These are phyloP conservation scores for Argya squamiceps DNA, from an alignment of 2,797 vertebrate species.

Conservation along the genomic window DNA sequence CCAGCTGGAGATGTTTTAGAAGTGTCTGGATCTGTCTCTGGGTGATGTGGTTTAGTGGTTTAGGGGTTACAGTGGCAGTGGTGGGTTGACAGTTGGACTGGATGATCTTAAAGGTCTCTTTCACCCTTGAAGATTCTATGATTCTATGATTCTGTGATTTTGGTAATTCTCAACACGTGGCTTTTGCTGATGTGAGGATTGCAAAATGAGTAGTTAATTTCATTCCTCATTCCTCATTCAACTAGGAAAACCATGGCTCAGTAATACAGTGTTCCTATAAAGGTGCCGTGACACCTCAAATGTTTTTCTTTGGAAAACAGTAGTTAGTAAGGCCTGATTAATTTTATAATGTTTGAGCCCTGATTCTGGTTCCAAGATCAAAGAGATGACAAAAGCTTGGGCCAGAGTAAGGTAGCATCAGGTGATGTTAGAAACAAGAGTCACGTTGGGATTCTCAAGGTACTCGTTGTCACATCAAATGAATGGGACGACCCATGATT, in stretches of 20 bases:
- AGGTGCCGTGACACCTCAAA: neutral
- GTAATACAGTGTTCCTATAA: neutral
- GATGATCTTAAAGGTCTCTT: neutral
- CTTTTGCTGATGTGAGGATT: neutral
- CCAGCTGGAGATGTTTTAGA: neutral
- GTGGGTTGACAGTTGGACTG: neutral
- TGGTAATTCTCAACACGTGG: neutral
- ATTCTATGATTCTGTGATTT: neutral
- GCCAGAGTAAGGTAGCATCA: neutral
- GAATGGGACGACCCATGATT: neutral
- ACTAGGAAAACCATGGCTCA: neutral
- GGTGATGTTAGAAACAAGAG: neutral
- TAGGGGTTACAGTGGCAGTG: neutral
- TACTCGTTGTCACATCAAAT: neutral
- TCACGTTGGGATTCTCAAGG: neutral
- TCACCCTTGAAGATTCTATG: neutral
- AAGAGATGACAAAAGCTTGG: neutral
- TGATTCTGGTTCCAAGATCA: neutral
- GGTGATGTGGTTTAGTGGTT: neutral
- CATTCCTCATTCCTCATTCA: neutral
- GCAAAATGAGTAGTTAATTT: neutral
- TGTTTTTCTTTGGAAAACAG: neutral
- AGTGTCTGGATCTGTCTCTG: neutral
- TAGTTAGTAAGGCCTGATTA: neutral
- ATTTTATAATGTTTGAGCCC: neutral